Percentiles rank a stretch among this genome's conserved stretches.
Evolutionary conservation across 2,797 vertebrate species (phyloP).

Genomic region (Etheostoma nigrum): DNA sequence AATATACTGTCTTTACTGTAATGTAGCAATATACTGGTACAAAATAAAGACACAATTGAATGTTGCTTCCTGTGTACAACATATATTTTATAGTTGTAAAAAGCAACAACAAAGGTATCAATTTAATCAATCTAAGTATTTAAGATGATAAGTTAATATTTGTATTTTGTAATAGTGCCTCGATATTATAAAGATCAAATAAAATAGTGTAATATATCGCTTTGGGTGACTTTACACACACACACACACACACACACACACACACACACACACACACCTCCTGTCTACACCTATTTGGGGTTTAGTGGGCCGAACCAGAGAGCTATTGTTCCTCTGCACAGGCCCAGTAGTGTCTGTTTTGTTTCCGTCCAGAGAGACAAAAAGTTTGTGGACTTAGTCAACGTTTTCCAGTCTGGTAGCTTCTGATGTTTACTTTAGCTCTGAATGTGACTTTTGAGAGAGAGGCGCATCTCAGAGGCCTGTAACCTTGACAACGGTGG

Average conservation of each 20-base stretch:
- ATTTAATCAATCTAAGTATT: neutral
- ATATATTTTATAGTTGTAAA: neutral
- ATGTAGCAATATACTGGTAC: neutral
- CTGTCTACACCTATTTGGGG: constrained; percentile 21
- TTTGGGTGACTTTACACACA: constrained; percentile 14
- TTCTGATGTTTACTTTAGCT: constrained; percentile 83
- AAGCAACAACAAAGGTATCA: neutral
- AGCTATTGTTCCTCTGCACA: constrained; percentile 51
- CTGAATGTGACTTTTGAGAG: constrained; percentile 84
- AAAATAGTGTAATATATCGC: neutral
- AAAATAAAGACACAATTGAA: constrained; percentile 4
- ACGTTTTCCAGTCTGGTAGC: constrained; percentile 87
- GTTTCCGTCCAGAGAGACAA: constrained; percentile 71
- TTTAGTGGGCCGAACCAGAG: constrained; percentile 33
- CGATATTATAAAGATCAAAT: constrained; percentile 4
- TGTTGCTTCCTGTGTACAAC: neutral
- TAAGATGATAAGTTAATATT: neutral
- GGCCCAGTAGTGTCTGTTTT: constrained; percentile 69
- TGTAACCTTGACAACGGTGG: constrained; percentile 75
- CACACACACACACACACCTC: neutral
- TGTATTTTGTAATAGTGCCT: neutral
- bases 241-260: too few relatives aligned
- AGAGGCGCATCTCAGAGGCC: constrained; percentile 63
- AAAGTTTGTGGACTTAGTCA: constrained; percentile 83
- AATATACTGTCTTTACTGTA: neutral